Evolutionary conservation across 2,113 vertebrate species (phyloP), one percentile per base, ranked within the genome.

Genomic region (Ivindomyrus marchei): DNA sequence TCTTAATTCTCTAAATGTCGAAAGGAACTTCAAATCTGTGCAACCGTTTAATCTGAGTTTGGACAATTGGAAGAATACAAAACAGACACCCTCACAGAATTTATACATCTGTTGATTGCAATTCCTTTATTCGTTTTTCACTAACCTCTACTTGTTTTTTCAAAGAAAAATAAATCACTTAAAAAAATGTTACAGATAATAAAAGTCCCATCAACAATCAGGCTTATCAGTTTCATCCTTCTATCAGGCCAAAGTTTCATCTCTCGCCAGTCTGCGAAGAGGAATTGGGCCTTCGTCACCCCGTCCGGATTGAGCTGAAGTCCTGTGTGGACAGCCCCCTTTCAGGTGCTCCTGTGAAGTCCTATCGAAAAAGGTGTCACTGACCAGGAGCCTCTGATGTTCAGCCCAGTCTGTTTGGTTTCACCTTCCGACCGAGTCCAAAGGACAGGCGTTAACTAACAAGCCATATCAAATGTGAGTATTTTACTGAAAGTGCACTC

Each of bases 331-430:
- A 89, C 84, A 90, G 87, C 45, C 74, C 74, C 58, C 77, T 56
- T 56, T 91, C 87, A 77, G 11, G 36, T 27, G 24, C 58, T n/a
- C 8, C 45, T 90, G 89, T 87, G 89, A 91, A 58, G 87, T 85
- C 47, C 53, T n/a, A 36, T 85, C 21, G 47, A 49, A 84, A 88
- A n/a, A 84, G 89, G 91, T 85, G 89, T 88, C 86, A 58, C 52
- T 74, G 80, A 50, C 74, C 53, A 8, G 70, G 46, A 86, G 49
- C 50, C 31, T 90, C 90, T 90, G 90, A 85, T 89, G 52, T 80
- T 74, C 45, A 42, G 27, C 46, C 77, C 45, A 19, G 85, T 88
- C 24, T 87, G 24, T 47, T 52, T 21, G 13, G 45, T 77, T 90
- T 90, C 56, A n/a, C 89, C n/a, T 39, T 74, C 31, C 42, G n/a